Base-by-base conservation (phyloP, 1,140 invertebrate species). In the Cotesia glomerata region DNA sequence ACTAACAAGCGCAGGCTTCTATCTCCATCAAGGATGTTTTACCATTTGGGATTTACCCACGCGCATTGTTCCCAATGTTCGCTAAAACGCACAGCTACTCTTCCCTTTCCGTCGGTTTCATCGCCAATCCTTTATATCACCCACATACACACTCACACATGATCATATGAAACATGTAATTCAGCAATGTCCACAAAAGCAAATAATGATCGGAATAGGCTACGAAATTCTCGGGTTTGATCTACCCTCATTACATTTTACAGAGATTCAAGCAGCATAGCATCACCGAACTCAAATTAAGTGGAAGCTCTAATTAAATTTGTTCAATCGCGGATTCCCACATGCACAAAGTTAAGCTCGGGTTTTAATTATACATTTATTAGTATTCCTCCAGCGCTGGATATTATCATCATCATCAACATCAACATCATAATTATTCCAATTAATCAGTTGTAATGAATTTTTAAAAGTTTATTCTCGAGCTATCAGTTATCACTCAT, bases 351-450 rank as follows among this genome's bases (percentile, higher is more conserved):
- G 35, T 18, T 45, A 45, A 45, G 7, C 39, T 51, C 34, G 14
- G 68, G 51, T 79, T 81, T 81, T 82, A 81, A 80, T 81, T 81
- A 81, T 77, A 77, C 76, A 75, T 77, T 80, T 80, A 79, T 73
- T 69, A 73, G 69, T 59, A 63, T 26, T 26, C 26, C 26, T 26
- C 26, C 26, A 26, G 26, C 26, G 26, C 26, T 26, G 26, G 26
- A 45, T 45, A 45, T 45, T 45, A 45, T 45, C 11, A 45, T 9
- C 11, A 45, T 45, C 11, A 45, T 45, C 11, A 45, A 26, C 26
- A 26, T 45, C 11, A 45, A 9, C 39, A 45, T 45, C 11, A 11
- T 11, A 45, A 45, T 45, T 45, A 45, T 45, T 26, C 2, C 26
- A 45, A 45, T 45, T 45, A 45, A 45, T 45, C 39, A 45, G 39